phyloP scores from a whole-genome alignment of 1,140 invertebrate genomes.

The Papilio polyxenes region DNA sequence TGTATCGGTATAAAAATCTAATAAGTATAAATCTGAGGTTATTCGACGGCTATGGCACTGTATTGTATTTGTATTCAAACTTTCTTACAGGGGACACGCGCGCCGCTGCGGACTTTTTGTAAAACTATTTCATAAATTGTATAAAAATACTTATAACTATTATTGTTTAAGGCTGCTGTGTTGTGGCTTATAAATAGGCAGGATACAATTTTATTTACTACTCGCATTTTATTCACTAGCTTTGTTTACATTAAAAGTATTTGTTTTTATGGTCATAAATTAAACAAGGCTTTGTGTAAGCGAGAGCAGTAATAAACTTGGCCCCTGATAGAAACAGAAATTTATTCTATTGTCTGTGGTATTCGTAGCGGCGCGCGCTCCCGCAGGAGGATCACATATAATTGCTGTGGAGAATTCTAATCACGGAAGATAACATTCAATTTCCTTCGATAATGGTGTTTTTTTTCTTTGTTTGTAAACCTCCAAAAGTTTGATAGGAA shows the following conservation, averaged over 20 bases:
- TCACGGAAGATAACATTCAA: conserved; percentile 73
- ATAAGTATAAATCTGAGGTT: conserved; percentile 80
- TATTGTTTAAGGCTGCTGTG: conserved; percentile 77
- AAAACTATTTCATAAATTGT: conserved; percentile 66
- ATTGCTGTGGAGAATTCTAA: conserved; percentile 69
- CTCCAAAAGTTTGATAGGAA: conserved; percentile 81
- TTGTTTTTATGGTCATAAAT: conserved; percentile 5
- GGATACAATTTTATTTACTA: conserved; percentile 51
- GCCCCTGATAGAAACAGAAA: conserved; percentile 56
- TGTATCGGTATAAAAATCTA: conserved; percentile 81
- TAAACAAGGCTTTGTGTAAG: conserved; percentile 1
- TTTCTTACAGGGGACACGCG: conserved; percentile 61
- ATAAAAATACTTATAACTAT: conserved; percentile 81
- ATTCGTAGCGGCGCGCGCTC: conserved; percentile 54
- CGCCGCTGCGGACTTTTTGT: conserved; percentile 57
- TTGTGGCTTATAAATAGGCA: conserved; percentile 68
- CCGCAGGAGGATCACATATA: conserved; percentile 69
- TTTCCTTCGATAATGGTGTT: conserved; percentile 72
- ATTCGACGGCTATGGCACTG: conserved; percentile 77
- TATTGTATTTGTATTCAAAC: conserved; percentile 78
- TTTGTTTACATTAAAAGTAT: background rate
- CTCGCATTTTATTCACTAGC: conserved; percentile 30
- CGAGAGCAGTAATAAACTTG: conserved; percentile 39
- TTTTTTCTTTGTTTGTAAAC: conserved; percentile 76
- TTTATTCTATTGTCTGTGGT: conserved; percentile 58